Conservation (phyloP, 2,113 vertebrate species). For the Aegotheles bennettii region DNA sequence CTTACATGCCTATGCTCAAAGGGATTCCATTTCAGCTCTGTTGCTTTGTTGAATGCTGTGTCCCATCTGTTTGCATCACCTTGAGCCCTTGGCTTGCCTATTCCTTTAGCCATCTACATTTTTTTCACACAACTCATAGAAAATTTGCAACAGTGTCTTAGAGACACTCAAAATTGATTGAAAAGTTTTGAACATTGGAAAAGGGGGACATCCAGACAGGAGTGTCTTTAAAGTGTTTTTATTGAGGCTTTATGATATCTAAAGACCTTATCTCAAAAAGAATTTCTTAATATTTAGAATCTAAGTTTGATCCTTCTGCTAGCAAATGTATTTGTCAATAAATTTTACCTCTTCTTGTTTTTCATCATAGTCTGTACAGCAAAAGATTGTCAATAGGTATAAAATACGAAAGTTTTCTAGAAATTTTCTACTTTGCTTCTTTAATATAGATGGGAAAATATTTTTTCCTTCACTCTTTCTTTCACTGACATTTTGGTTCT, state of each 20-base stretch:
- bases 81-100: neutral
- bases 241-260: neutral
- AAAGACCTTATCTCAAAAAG: neutral
- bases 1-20: neutral
- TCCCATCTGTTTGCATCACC: neutral
- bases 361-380: neutral
- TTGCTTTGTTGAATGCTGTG: neutral
- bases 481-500: neutral
- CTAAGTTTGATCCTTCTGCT: neutral
- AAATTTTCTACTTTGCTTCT: neutral
- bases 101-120: neutral
- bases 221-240: neutral
- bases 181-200: neutral
- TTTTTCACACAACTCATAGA: neutral
- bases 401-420: neutral
- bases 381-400: neutral
- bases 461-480: neutral
- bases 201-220: neutral
- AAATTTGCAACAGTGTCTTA: neutral
- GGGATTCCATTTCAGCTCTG: neutral
- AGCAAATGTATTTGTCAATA: neutral
- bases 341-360: neutral
- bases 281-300: neutral
- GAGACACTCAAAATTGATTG: neutral
- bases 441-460: neutral